These are phyloP conservation scores for Rhipidura dahli DNA, from an alignment of 2,113 vertebrate genomes.

Conservation along the genomic window DNA sequence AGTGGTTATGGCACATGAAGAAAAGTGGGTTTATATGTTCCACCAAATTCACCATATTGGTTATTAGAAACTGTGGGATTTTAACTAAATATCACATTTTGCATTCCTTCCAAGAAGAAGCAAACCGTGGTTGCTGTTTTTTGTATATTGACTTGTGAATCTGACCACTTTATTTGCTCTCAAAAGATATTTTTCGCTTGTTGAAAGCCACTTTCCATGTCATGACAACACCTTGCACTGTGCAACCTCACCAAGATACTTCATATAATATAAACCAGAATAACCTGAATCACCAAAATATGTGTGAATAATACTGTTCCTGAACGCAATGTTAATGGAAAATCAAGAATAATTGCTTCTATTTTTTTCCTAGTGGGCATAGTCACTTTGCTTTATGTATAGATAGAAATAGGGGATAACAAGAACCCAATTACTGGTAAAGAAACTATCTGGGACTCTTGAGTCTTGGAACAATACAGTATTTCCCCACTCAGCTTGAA, in stretches of 20 bases:
- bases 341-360: background rate
- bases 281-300: background rate
- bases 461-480: background rate
- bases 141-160: background rate
- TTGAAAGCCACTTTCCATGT: background rate
- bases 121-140: background rate
- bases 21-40: background rate
- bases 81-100: background rate
- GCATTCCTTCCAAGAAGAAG: background rate
- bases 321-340: background rate
- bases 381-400: background rate
- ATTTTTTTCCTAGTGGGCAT: background rate
- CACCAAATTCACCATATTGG: background rate
- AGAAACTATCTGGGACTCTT: background rate
- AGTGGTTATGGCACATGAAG: background rate
- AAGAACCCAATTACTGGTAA: background rate
- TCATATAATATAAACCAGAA: background rate
- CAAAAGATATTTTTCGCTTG: background rate
- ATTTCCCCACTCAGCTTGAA: constrained; percentile 27
- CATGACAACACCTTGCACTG: background rate
- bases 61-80: background rate
- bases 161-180: background rate
- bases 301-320: background rate
- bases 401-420: background rate
- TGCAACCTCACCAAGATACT: background rate